Evolutionary conservation across 2,797 vertebrate species (phyloP), one percentile per base, ranked within the genome.

Genomic region (Pseudocheirus occidentalis): DNA sequence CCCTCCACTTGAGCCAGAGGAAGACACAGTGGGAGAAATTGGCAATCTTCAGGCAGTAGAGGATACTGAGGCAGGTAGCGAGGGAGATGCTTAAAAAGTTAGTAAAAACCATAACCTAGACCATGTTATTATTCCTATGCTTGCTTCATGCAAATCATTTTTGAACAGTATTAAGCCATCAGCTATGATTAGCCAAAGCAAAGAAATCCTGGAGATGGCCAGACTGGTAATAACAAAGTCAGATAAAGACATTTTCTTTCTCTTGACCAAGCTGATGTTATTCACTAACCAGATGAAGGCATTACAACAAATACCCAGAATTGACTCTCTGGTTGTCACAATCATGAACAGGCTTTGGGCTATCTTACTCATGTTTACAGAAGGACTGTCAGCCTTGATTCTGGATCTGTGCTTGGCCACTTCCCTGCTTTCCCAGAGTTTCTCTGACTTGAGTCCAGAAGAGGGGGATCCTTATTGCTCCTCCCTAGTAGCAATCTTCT

Each of bases 1-100:
- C 95, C 92, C 97, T 96, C 96, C 96, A 95, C 81, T 97, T 98
- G 55, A 98, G 96, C 96, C 97, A 98, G 34, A 98, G 96, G 94
- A 98, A 97, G 0, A 3, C 0, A 3, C 91, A 57, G 29, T 97
- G 95, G 59, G 97, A 97, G 94, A 97, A 95, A 92, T 0, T 97
- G 93, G 96, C 93, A 1, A 97, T 96, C 94, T 97, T 98, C 94
- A 97, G 90, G 89, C 97, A 97, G 62, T 97, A 97, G 40, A 97
- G 31, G 91, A 97, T 95, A 73, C 93, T 55, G 2, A 98, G 96
- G 54, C 96, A 98, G 34, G 98, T 94, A 56, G 50, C 46, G 31
- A 98, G 59, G 95, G 97, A 97, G 59, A 96, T 53, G 62, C 46
- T 95, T 73, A 97, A 58, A 46, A 93, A 56, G 89, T 97, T 97